A percentile compares a stretch with the other conserved stretches of the same genome.
Evolutionary conservation across 2,888 invertebrate genomes (phyloP).

Genomic region (Steromphala cineraria): DNA sequence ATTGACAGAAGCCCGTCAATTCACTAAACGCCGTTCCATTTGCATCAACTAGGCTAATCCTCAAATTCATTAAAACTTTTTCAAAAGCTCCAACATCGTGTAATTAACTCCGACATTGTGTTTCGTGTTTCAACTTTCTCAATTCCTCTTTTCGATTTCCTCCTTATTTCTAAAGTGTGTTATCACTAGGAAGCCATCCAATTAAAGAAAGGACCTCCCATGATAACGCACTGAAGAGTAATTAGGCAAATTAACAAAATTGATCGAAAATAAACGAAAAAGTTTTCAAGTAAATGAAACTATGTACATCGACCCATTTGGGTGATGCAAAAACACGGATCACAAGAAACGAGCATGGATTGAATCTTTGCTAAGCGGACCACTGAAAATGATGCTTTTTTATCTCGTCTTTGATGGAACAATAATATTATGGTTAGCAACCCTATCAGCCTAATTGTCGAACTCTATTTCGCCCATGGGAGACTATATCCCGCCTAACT

Average conservation of each 20-base stretch:
- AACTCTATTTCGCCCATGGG: slow-evolving; percentile 4
- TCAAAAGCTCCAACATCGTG: neutral
- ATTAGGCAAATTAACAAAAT: slow-evolving; percentile 10
- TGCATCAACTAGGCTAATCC: neutral
- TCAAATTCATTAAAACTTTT: slow-evolving; percentile 5
- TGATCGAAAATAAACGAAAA: slow-evolving; percentile 10
- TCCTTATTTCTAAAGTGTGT: neutral
- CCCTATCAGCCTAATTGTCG: slow-evolving; percentile 3
- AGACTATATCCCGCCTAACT: slow-evolving; percentile 2
- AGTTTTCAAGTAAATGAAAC: slow-evolving; percentile 2
- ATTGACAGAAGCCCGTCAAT: neutral
- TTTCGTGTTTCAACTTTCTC: neutral
- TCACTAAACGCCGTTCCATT: neutral
- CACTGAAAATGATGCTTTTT: neutral
- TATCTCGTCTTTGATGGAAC: slow-evolving; percentile 4
- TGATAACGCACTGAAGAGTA: neutral
- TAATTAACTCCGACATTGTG: slow-evolving; percentile 3
- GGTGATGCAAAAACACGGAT: neutral
- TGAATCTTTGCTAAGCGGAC: neutral
- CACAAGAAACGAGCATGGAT: neutral
- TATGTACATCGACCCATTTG: neutral
- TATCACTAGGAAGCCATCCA: neutral
- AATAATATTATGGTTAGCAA: slow-evolving; percentile 2
- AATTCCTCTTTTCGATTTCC: slow-evolving; percentile 3
- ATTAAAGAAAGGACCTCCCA: neutral